phyloP scores from a whole-genome alignment of 2,797 vertebrate species.

The Lepilemur septentrionalis region DNA sequence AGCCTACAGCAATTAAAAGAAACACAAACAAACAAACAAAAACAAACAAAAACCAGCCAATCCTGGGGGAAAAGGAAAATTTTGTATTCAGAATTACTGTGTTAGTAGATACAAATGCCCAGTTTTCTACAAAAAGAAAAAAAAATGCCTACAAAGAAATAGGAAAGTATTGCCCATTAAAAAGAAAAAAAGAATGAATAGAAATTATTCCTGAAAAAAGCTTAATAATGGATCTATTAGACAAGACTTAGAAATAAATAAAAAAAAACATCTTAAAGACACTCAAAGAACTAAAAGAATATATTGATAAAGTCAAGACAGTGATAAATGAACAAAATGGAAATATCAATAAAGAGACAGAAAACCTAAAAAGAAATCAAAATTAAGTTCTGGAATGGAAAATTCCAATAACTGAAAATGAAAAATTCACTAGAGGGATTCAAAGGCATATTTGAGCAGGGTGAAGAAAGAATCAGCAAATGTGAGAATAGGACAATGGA shows the following conservation, averaged over 20 bases:
- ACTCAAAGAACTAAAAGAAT: neutral
- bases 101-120: neutral
- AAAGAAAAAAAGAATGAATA: neutral
- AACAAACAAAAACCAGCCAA: neutral
- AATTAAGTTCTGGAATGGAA: neutral
- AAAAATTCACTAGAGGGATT: neutral
- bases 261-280: neutral
- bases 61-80: neutral
- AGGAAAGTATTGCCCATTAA: neutral
- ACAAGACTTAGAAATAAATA: neutral
- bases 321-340: neutral
- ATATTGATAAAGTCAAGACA: neutral
- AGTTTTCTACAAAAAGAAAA: neutral
- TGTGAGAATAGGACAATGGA: too few species aligned
- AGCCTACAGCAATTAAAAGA: neutral
- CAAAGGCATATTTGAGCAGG: neutral
- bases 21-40: neutral
- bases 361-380: neutral
- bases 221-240: neutral
- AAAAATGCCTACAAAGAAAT: neutral
- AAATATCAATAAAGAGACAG: neutral
- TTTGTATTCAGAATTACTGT: neutral
- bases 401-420: neutral
- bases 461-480: too few species aligned
- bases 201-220: neutral